Percentiles rank a stretch among this genome's conserved stretches.
phyloP scores from a whole-genome alignment of 2,113 vertebrate genomes.

The Melanocharis versteri region DNA sequence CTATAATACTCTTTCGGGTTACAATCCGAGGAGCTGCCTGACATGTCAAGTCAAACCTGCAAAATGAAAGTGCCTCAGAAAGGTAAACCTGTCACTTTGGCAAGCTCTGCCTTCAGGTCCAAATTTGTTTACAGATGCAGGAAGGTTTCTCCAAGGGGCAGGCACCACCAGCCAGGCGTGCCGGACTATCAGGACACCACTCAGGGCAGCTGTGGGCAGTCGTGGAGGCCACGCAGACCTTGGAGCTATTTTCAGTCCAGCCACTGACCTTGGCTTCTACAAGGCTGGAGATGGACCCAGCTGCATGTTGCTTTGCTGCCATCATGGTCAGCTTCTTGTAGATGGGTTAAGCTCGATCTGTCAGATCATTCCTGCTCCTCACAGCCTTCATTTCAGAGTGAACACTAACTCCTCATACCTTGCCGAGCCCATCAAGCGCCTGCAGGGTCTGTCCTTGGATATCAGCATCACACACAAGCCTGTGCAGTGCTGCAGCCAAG shows the following conservation, averaged over 20 bases:
- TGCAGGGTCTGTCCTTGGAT: not conserved
- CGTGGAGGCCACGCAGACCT: fast-evolving
- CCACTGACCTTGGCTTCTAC: not conserved
- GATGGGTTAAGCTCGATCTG: not conserved
- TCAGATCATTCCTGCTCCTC: not conserved
- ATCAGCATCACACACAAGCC: not conserved
- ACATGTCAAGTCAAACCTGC: not conserved
- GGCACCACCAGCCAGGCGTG: not conserved
- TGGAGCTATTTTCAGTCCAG: not conserved
- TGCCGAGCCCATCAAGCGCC: not conserved
- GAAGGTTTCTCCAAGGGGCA: not conserved
- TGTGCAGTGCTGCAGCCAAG: not conserved
- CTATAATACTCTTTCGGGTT: slow-evolving; percentile 7
- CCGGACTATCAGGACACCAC: not conserved
- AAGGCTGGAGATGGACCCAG: not conserved
- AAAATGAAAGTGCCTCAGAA: slow-evolving; percentile 11
- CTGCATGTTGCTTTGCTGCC: not conserved
- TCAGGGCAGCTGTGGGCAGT: not conserved
- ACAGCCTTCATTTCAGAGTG: not conserved
- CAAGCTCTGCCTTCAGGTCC: not conserved
- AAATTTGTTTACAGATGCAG: not conserved
- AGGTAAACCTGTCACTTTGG: slow-evolving; percentile 8
- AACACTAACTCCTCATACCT: not conserved
- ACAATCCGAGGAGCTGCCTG: slow-evolving; percentile 1
- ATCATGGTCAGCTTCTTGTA: not conserved